phyloP scores from a whole-genome alignment of 2,888 invertebrate species.

The Heliconius erato region DNA sequence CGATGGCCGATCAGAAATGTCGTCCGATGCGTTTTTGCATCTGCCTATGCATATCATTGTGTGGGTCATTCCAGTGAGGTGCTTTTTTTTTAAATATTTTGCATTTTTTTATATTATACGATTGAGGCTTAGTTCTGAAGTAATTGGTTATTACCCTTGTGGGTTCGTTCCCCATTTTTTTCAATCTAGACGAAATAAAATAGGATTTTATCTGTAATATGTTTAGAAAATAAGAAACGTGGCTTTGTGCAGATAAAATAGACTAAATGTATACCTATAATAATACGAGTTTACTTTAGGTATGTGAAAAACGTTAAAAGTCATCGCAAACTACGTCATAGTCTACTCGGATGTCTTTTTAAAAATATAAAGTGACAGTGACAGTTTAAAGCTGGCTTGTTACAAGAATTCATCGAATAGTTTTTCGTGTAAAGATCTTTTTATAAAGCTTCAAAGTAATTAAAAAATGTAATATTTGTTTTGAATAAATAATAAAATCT shows the following conservation, averaged over 20 bases:
- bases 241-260: background rate
- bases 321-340: background rate
- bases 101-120: background rate
- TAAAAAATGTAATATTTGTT: background rate
- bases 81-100: conserved; percentile 28
- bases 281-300: background rate
- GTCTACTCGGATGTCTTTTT: background rate
- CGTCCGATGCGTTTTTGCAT: conserved; percentile 61
- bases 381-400: conserved; percentile 5
- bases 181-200: too few relatives aligned
- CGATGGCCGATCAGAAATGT: conserved; percentile 64
- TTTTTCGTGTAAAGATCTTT: background rate
- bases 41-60: conserved; percentile 49
- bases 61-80: conserved; percentile 31
- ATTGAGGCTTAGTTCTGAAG: background rate
- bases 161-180: too few relatives aligned
- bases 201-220: background rate
- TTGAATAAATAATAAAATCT: background rate
- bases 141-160: background rate
- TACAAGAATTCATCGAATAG: background rate
- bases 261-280: background rate
- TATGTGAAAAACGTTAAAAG: background rate
- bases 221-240: background rate
- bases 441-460: background rate
- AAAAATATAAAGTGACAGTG: conserved; percentile 6